phyloP scores from a whole-genome alignment of 1,140 invertebrate species.

The Whitmania pigra region DNA sequence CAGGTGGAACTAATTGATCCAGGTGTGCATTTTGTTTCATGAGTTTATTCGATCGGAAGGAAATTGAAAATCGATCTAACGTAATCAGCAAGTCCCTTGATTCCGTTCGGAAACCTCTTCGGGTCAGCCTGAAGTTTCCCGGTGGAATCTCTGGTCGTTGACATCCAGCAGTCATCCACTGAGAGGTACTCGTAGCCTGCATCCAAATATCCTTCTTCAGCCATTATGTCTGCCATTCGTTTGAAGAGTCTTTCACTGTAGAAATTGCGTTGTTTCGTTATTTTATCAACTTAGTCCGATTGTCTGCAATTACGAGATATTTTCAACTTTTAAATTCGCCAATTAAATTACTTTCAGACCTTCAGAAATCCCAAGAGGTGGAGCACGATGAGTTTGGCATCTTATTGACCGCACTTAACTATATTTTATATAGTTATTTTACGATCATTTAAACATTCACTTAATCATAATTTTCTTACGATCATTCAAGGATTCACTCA shows the following conservation, averaged over 20 bases:
- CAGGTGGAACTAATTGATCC: too few species aligned
- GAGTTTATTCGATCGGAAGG: neutral
- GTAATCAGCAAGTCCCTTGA: slow-evolving; percentile 25
- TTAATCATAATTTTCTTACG: too few species aligned
- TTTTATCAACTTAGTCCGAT: too few species aligned
- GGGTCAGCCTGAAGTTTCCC: slow-evolving; percentile 67
- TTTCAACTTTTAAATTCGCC: too few species aligned
- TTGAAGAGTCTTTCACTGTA: slow-evolving; percentile 73
- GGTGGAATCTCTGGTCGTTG: slow-evolving; percentile 58
- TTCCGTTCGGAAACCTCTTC: slow-evolving; percentile 35
- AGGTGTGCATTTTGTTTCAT: neutral
- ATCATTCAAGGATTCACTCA: too few species aligned
- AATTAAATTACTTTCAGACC: too few species aligned
- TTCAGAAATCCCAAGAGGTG: too few species aligned
- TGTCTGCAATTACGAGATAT: too few species aligned
- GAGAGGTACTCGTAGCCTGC: slow-evolving; percentile 80
- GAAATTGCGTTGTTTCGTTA: neutral
- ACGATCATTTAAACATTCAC: too few species aligned
- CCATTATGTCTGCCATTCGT: slow-evolving; percentile 78
- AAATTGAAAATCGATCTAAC: slow-evolving; percentile 47
- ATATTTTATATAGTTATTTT: too few species aligned
- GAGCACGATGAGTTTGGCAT: too few species aligned
- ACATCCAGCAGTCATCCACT: slow-evolving; percentile 85
- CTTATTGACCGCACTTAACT: too few species aligned
- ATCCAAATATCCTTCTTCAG: slow-evolving; percentile 70